Base-by-base conservation (phyloP, 2,797 vertebrate genomes). In the Cyprinodon diabolis region DNA sequence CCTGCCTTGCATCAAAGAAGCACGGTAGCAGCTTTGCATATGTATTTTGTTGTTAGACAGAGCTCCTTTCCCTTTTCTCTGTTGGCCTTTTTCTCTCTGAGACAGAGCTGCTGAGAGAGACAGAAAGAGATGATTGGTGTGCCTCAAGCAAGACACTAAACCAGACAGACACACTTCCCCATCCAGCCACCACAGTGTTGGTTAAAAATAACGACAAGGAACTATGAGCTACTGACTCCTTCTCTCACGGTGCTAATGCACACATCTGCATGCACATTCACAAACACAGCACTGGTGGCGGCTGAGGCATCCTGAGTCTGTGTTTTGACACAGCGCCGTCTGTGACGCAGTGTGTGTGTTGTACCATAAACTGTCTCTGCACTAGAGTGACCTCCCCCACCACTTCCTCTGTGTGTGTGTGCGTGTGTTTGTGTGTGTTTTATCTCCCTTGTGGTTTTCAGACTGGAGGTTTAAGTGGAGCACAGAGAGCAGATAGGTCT, bases 351-450 rank as follows among this genome's bases (percentile, higher is more conserved):
- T 77, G 87, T 79, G 62, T 23, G 85, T 90, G 91, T 89, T 88
- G 86, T 91, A 91, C 80, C 90, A 89, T 93, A 87, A 90, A 89
- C 89, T 90, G 88, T 86, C 84, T 90, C 75, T 90, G 90, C 80
- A 86, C 89, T 78, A n/a, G 83, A 89, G 82, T 93, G 92, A 93
- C 93, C 93, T 94, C 87, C 82, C 86, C 89, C 90, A 88, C 92
- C 90, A 91, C 94, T 93, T 95, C 95, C 94, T 94, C 89, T 89
- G 83, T 81, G 82, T 84, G 71, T 89, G 72, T 77, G 69, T 84
- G 81, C 69, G 87, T 79, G 84, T 84, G 72, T 89, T 71, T 78
- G 73, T 84, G 77, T 85, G 84, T 74, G 88, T 91, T 84, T 90
- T 84, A 69, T 89, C 87, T 92, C 91, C 91, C 90, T 80, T 84